Conservation (phyloP, 2,113 vertebrate genomes). For the Phyllopteryx taeniolatus region DNA sequence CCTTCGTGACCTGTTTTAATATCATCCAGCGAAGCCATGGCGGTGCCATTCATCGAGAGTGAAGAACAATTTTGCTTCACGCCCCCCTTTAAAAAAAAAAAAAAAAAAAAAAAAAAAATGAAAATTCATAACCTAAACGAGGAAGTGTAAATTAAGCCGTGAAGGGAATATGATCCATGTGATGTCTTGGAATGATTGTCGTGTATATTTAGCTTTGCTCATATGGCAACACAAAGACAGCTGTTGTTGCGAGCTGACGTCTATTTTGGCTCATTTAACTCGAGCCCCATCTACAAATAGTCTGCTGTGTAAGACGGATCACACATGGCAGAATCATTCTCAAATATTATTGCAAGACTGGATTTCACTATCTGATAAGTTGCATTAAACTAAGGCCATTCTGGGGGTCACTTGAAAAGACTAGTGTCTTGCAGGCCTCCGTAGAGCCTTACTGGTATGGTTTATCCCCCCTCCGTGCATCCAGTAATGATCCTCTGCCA, state of each 20-base stretch:
- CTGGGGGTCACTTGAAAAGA: constrained; percentile 16
- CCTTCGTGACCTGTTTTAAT: constrained; percentile 29
- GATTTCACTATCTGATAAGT: constrained; percentile 31
- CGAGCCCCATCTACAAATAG: constrained; percentile 58
- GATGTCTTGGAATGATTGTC: constrained; percentile 57
- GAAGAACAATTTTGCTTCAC: not conserved
- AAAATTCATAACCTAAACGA: constrained; percentile 4
- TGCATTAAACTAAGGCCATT: constrained; percentile 15
- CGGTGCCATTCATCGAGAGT: not conserved
- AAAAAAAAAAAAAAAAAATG: constrained; percentile 14
- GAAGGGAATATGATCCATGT: constrained; percentile 22
- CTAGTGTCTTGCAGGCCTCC: constrained; percentile 3
- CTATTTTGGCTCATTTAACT: constrained; percentile 59
- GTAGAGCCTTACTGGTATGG: not conserved
- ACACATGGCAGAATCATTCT: constrained; percentile 39
- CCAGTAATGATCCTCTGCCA: constrained; percentile 30
- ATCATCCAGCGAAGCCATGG: constrained; percentile 4
- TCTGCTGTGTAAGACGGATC: constrained; percentile 28
- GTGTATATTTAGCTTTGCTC: constrained; percentile 53
- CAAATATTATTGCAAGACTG: constrained; percentile 35
- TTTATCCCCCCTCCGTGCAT: constrained; percentile 20
- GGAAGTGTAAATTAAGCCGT: not conserved
- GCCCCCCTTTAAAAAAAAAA: not conserved
- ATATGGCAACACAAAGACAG: constrained; percentile 60
- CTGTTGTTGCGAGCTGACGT: constrained; percentile 59